Evolutionary conservation across 2,113 vertebrate genomes (phyloP).

Genomic region (Lethenteron reissneri): DNA sequence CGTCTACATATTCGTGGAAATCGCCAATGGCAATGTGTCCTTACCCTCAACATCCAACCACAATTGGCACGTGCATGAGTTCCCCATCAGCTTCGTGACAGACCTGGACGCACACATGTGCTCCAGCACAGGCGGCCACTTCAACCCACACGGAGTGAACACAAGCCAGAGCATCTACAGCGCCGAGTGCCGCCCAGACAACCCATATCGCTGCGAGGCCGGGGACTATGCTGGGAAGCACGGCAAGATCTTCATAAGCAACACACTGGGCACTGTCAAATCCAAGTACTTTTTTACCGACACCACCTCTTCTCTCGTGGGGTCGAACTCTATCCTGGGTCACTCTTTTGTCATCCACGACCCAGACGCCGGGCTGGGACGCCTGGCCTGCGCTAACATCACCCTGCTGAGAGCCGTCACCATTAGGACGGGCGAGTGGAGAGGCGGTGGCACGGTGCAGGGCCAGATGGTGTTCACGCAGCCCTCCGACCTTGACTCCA

Average conservation of each 20-base stretch:
- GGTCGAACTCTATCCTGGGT: conserved; percentile 17
- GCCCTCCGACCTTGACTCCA: conserved; percentile 21
- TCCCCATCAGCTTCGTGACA: conserved; percentile 29
- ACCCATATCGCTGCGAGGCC: conserved; percentile 28
- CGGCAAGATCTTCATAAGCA: conserved; percentile 16
- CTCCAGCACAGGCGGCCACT: conserved; percentile 24
- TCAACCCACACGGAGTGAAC: conserved; percentile 27
- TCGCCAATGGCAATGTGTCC: conserved; percentile 21
- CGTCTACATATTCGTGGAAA: conserved; percentile 29
- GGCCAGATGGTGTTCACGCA: conserved; percentile 24
- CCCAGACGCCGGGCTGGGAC: conserved; percentile 12
- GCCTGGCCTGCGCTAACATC: conserved; percentile 35
- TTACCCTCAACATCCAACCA: conserved; percentile 19
- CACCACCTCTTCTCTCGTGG: conserved; percentile 23
- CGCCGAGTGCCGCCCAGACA: conserved; percentile 18
- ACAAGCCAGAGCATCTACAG: conserved; percentile 18
- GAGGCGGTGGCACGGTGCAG: conserved; percentile 15
- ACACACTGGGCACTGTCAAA: conserved; percentile 10
- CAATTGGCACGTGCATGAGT: conserved; percentile 32
- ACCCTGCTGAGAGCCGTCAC: conserved; percentile 17
- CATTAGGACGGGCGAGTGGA: conserved; percentile 20
- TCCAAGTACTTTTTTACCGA: conserved; percentile 33
- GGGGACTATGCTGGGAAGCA: conserved; percentile 30
- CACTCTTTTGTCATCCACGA: conserved; percentile 32
- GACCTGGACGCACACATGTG: conserved; percentile 22